phyloP scores from a whole-genome alignment of 2,113 vertebrate species.

The Microtus montanus region DNA sequence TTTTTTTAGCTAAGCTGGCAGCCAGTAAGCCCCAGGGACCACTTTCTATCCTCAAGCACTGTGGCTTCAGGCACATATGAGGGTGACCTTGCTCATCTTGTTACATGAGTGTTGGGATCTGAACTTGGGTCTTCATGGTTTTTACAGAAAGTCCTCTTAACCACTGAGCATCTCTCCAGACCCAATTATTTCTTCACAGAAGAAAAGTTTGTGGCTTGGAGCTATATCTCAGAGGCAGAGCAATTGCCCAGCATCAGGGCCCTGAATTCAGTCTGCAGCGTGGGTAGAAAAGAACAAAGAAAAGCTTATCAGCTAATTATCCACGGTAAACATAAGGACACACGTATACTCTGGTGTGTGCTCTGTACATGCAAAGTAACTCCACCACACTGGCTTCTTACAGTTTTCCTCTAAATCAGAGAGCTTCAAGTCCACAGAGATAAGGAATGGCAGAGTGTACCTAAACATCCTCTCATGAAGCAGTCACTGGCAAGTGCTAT shows the following conservation, averaged over 20 bases:
- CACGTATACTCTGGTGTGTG: not conserved
- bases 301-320: not conserved
- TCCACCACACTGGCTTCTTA: not conserved
- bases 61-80: not conserved
- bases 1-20: not conserved
- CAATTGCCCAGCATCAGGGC: not conserved
- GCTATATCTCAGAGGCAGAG: not conserved
- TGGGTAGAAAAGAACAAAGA: not conserved
- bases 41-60: not conserved
- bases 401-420: not conserved
- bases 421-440: not conserved
- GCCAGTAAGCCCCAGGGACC: not conserved
- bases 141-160: not conserved
- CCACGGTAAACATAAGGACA: not conserved
- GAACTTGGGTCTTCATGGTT: not conserved
- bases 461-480: not conserved
- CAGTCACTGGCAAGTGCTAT: not conserved
- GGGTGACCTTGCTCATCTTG: not conserved
- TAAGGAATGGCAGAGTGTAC: not conserved
- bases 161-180: not conserved
- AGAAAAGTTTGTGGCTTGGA: not conserved
- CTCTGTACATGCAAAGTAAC: not conserved
- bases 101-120: not conserved
- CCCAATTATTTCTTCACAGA: not conserved
- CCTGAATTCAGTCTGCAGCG: not conserved